phyloP scores from a whole-genome alignment of 2,113 vertebrate genomes.

The Cairina moschata region DNA sequence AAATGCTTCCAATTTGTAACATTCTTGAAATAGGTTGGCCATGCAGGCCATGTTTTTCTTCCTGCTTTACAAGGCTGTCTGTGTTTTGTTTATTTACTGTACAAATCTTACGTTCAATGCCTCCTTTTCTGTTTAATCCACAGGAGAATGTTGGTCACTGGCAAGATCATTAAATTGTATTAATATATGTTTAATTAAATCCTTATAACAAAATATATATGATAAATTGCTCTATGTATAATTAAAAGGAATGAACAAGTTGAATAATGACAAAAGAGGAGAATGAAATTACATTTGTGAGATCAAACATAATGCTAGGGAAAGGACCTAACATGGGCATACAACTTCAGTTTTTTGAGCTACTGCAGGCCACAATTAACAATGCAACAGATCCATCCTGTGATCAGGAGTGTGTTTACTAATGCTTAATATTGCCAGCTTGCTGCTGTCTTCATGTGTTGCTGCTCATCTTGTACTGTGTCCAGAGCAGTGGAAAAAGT shows the following conservation, averaged over 20 bases:
- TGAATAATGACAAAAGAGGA: background rate
- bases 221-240: background rate
- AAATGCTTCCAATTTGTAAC: constrained; percentile 75
- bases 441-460: background rate
- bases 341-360: background rate
- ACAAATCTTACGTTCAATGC: constrained; percentile 67
- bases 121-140: constrained; percentile 59
- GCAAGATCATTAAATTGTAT: constrained; percentile 24
- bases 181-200: constrained; percentile 52
- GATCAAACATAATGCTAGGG: background rate
- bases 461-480: background rate
- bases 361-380: background rate
- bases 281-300: background rate
- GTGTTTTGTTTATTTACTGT: constrained; percentile 73
- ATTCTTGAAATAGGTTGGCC: constrained; percentile 61
- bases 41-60: constrained; percentile 70
- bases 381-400: background rate
- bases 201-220: background rate
- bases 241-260: constrained; percentile 13
- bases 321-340: rapidly evolving
- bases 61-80: constrained; percentile 59
- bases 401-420: background rate
- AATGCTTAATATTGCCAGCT: background rate
- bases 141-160: constrained; percentile 41
- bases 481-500: background rate